phyloP scores from a whole-genome alignment of 2,113 vertebrate species.

The Scopus umbretta region DNA sequence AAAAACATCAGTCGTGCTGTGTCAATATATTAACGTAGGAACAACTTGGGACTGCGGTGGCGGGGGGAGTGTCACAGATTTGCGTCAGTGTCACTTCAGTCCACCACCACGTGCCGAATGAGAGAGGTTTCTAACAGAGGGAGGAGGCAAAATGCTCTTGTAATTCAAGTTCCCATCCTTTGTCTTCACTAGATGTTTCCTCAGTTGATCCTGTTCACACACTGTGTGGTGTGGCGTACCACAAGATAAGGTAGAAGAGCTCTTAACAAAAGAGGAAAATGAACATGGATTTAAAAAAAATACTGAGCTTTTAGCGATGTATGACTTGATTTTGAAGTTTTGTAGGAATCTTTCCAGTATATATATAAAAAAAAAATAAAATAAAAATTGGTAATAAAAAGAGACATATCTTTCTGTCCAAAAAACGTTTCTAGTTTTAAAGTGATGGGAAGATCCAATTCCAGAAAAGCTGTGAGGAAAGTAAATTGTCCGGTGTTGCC shows the following conservation, averaged over 20 bases:
- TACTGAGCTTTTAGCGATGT: not conserved
- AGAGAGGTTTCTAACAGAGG: not conserved
- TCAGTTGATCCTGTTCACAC: not conserved
- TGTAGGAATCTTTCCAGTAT: not conserved
- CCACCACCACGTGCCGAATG: fast-evolving
- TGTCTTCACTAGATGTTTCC: not conserved
- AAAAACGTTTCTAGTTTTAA: not conserved
- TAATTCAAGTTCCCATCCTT: not conserved
- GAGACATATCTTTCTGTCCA: not conserved
- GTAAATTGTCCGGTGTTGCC: not conserved
- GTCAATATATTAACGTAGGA: not conserved
- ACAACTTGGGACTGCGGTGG: not conserved
- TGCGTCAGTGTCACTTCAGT: not conserved
- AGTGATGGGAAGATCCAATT: not conserved
- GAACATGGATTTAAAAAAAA: not conserved
- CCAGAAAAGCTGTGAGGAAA: not conserved
- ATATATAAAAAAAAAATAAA: not conserved
- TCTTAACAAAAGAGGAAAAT: not conserved
- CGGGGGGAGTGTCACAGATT: not conserved
- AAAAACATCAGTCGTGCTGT: fast-evolving
- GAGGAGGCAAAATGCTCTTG: not conserved
- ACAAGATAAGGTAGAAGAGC: not conserved
- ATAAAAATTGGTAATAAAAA: too few species aligned
- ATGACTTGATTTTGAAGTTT: not conserved
- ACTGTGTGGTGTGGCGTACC: not conserved